Conservation (phyloP, 2,797 vertebrate species). For the Triplophysa bombifrons region DNA sequence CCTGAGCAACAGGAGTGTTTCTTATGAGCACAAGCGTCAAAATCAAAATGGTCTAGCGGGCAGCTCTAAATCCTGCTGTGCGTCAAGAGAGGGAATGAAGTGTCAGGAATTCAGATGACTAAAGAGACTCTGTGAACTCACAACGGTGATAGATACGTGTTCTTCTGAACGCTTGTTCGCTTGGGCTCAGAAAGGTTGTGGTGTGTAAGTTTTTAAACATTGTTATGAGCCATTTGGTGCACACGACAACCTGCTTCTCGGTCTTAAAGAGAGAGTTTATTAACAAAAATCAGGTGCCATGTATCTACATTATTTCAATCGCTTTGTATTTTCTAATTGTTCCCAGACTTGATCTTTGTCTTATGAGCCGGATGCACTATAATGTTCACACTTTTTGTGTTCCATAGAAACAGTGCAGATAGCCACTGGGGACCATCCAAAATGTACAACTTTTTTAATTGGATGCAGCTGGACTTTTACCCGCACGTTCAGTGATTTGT, state of each 20-base stretch:
- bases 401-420: too few relatives aligned
- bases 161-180: slow-evolving; percentile 7
- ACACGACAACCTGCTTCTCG: not conserved
- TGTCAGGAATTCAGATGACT: slow-evolving; percentile 63
- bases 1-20: slow-evolving; percentile 57
- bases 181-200: not conserved
- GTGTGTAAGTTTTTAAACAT: slow-evolving; percentile 2
- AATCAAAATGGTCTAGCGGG: slow-evolving; percentile 62
- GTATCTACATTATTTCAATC: not conserved
- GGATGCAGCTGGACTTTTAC: too few relatives aligned
- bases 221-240: not conserved
- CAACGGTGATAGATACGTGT: slow-evolving; percentile 54
- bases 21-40: slow-evolving; percentile 56
- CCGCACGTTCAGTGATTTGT: too few relatives aligned
- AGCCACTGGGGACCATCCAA: too few relatives aligned
- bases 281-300: not conserved
- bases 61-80: slow-evolving; percentile 57
- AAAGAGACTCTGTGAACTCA: slow-evolving; percentile 63
- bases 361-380: not conserved
- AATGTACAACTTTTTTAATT: too few relatives aligned
- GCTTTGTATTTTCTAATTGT: not conserved
- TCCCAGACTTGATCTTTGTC: not conserved
- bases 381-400: not conserved
- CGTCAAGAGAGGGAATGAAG: slow-evolving; percentile 38
- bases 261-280: not conserved